Conservation (phyloP, 2,888 invertebrate species). For the Oithona nana region DNA sequence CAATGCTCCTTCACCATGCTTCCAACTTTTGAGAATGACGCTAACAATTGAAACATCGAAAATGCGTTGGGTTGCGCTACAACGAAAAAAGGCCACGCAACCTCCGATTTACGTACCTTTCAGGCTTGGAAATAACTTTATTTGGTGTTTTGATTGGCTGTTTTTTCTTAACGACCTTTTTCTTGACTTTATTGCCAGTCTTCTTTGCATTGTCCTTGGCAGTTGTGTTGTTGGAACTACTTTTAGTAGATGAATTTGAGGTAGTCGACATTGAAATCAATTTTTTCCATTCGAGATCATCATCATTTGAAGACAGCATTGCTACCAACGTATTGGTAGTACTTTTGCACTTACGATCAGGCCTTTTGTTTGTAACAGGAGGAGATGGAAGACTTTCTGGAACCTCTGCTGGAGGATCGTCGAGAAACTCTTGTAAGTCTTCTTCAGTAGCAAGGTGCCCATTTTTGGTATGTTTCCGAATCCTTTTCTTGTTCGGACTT, state of each 20-base stretch:
- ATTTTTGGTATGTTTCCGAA: not conserved
- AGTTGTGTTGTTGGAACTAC: not conserved
- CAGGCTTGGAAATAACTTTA: not conserved
- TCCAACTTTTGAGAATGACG: no score
- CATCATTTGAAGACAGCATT: not conserved
- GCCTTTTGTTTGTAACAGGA: no score
- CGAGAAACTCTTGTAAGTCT: no score
- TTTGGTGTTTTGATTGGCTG: not conserved
- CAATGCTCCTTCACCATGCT: no score
- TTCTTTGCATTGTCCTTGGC: not conserved
- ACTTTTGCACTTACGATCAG: not conserved
- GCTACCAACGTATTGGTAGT: constrained; percentile 1
- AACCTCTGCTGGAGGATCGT: no score
- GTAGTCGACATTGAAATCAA: not conserved
- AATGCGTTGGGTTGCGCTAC: no score
- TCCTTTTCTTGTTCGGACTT: no score
- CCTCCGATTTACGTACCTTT: no score
- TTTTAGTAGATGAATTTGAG: not conserved
- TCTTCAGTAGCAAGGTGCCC: not conserved
- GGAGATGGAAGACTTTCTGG: not conserved
- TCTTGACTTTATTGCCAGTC: not conserved
- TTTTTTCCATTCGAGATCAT: not conserved
- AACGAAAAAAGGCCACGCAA: no score
- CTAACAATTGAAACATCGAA: no score
- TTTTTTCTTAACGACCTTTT: not conserved